These are phyloP conservation scores for Lordiphosa collinella DNA, from an alignment of 1,140 invertebrate genomes.

Conservation along the genomic window DNA sequence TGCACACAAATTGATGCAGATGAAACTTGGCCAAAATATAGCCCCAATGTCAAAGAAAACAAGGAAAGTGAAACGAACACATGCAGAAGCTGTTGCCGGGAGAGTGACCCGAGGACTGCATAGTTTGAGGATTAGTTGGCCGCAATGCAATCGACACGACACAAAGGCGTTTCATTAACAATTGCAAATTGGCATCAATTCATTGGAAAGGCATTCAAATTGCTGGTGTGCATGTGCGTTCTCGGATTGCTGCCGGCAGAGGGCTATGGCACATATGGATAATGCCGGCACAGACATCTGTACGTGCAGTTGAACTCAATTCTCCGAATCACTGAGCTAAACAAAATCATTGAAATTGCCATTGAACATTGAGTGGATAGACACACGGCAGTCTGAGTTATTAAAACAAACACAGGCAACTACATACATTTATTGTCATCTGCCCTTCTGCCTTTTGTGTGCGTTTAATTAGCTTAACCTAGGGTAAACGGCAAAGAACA, in stretches of 20 bases:
- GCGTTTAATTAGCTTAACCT: too few relatives aligned
- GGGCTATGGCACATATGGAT: conserved; percentile 24
- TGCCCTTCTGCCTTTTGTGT: too few relatives aligned
- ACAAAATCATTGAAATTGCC: conserved; percentile 74
- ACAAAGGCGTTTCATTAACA: conserved; percentile 77
- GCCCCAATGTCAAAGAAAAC: conserved; percentile 72
- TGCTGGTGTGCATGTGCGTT: conserved; percentile 20
- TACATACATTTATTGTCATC: conserved; percentile 23
- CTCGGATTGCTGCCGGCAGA: conserved; percentile 38
- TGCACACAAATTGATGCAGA: conserved; percentile 24
- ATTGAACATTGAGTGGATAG: conserved; percentile 53
- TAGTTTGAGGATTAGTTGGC: conserved; percentile 21
- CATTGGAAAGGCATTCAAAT: conserved; percentile 68
- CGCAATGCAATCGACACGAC: conserved; percentile 63
- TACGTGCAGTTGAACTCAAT: conserved; percentile 51
- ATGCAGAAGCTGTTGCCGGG: conserved; percentile 29
- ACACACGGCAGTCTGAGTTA: conserved; percentile 32
- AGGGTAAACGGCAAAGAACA: neutral
- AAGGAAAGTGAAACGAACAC: conserved; percentile 58
- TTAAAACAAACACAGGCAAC: conserved; percentile 32
- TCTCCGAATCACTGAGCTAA: conserved; percentile 75
- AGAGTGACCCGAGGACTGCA: conserved; percentile 18
- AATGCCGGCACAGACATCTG: conserved; percentile 8
- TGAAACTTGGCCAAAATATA: conserved; percentile 59
- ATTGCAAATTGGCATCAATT: conserved; percentile 76